phyloP scores from a whole-genome alignment of 23 tunicate genomes.

The Halocynthia aurantium region DNA sequence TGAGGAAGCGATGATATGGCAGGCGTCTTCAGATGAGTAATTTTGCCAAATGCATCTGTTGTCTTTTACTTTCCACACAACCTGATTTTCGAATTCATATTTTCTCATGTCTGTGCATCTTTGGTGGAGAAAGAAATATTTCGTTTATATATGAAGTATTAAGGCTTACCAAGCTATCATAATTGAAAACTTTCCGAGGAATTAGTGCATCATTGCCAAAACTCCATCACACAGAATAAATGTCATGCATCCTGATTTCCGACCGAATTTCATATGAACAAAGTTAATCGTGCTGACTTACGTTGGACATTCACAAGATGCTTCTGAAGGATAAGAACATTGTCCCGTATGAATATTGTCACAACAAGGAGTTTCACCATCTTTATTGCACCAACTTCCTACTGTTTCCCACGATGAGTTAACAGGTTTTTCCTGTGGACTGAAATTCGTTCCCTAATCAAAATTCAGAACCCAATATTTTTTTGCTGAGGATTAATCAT shows the following conservation, averaged over 20 bases:
- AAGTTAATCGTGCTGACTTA: not conserved
- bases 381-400: conserved; percentile 12
- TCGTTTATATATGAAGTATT: not conserved
- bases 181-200: not conserved
- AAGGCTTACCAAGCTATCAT: not conserved
- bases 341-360: not conserved
- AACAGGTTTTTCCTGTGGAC: not conserved
- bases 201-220: not conserved
- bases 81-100: conserved; percentile 2
- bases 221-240: too few species aligned
- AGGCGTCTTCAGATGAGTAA: conserved; percentile 9
- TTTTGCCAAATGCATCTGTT: conserved; percentile 26
- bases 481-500: not conserved
- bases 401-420: not conserved
- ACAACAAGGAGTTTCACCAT: not conserved
- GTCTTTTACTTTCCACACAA: conserved; percentile 12
- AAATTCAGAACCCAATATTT: not conserved
- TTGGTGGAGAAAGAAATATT: not conserved
- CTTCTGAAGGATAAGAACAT: not conserved
- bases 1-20: conserved; percentile 20
- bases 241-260: too few species aligned
- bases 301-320: not conserved
- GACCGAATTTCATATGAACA: too few species aligned
- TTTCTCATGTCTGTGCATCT: conserved; percentile 30
- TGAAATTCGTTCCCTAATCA: not conserved